Evolutionary conservation across 2,113 vertebrate species (phyloP), one percentile per base, ranked within the genome.

Genomic region (Aptenodytes forsteri): DNA sequence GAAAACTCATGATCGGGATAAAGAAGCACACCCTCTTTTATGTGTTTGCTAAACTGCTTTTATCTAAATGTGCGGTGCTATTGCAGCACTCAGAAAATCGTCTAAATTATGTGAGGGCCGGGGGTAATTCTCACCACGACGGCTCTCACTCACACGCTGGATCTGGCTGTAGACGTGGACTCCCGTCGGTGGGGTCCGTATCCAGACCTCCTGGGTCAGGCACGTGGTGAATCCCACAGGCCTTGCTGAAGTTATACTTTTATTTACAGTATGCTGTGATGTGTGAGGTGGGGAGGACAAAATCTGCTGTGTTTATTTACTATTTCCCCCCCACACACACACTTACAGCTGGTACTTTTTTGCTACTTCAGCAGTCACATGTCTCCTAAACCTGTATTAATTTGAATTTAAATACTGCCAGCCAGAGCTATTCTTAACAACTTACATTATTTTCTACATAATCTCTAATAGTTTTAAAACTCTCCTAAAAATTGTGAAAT

Each of bases 341-440:
- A 8, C 40, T 61, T 83, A 90, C 7, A 81, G 25, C 42, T 83
- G 59, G 36, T 52, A 87, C 32, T 40, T 78, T 85, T 93, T 81
- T 81, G 59, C 69, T 49, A 89, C 72, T 91, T 94, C n/a, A 70
- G 27, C 55, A 55, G 58, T 62, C 58, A 65, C 13, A 1, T 16
- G 9, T 49, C 27, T 94, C 72, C 89, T 94, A 84, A 95, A 95
- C 71, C 38, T 55, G 11, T n/a, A 95, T 54, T 78, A 7, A 54
- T 56, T n/a, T 75, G 36, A 81, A 87, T 91, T 78, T 84, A 70
- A 81, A 70, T 75, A 81, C 19, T 70, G 22, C 38, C 42, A 70
- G 54, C 6, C 27, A 90, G 58, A 90, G 26, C n/a, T 38, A 34
- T 42, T 89, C 59, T 84, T 94, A 78, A 83, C 17, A 85, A 58